phyloP scores from a whole-genome alignment of 2,797 vertebrate species.

The Tauraco hartlaubi region DNA sequence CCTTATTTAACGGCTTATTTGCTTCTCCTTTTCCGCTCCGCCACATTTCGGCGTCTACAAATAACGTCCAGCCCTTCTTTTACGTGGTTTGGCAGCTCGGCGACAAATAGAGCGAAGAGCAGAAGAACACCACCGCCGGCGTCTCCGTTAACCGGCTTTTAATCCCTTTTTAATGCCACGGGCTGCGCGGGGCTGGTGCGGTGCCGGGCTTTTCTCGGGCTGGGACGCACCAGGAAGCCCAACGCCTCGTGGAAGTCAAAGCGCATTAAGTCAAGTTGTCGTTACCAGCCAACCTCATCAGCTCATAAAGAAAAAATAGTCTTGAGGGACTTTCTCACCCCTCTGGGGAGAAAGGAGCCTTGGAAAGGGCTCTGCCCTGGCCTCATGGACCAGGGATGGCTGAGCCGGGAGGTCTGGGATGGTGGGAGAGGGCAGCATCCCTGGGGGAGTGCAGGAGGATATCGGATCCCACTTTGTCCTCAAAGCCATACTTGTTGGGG shows the following conservation, averaged over 20 bases:
- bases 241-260: background rate
- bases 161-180: background rate
- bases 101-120: background rate
- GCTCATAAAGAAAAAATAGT: background rate
- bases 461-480: background rate
- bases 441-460: background rate
- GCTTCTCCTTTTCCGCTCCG: background rate
- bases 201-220: background rate
- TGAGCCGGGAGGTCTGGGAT: background rate
- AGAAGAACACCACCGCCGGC: background rate
- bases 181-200: background rate
- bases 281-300: background rate
- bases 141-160: background rate
- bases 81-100: background rate
- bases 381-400: background rate
- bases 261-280: background rate
- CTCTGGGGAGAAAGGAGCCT: background rate
- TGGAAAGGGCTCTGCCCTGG: background rate
- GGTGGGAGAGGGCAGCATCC: background rate
- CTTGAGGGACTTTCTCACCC: background rate
- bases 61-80: background rate
- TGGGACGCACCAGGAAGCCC: background rate
- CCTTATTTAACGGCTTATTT: background rate
- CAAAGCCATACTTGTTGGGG: rapidly evolving
- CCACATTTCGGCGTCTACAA: background rate